Evolutionary conservation across 2,888 invertebrate species (phyloP).

Genomic region (Dicycla oo): DNA sequence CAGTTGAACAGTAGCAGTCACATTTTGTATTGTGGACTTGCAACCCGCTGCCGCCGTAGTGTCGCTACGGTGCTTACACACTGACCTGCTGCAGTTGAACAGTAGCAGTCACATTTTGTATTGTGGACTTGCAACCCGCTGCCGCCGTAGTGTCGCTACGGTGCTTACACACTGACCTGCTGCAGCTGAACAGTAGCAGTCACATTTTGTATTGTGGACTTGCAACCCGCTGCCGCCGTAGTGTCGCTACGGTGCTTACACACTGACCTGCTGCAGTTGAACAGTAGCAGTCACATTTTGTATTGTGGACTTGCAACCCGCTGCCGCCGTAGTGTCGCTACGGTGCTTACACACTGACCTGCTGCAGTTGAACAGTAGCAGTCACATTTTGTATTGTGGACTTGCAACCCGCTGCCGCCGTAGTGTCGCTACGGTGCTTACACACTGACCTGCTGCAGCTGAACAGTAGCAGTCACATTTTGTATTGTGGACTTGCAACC

Average conservation of each 20-base stretch:
- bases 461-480: constrained; percentile 8
- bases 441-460: background rate
- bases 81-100: background rate
- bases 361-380: background rate
- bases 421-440: constrained; percentile 7
- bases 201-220: constrained; percentile 27
- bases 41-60: constrained; percentile 6
- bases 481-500: constrained; percentile 18
- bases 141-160: constrained; percentile 13
- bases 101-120: constrained; percentile 21
- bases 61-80: constrained; percentile 12
- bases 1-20: background rate
- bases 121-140: constrained; percentile 11
- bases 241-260: constrained; percentile 7
- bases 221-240: constrained; percentile 13
- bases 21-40: constrained; percentile 29
- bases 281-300: constrained; percentile 16
- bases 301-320: constrained; percentile 16
- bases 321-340: constrained; percentile 16
- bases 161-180: background rate
- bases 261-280: background rate
- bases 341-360: background rate
- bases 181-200: background rate
- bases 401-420: constrained; percentile 11
- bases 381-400: constrained; percentile 26